Percentiles rank a stretch among this genome's conserved stretches.
Evolutionary conservation across 2,797 vertebrate genomes (phyloP).

Genomic region (Malurus splendens): DNA sequence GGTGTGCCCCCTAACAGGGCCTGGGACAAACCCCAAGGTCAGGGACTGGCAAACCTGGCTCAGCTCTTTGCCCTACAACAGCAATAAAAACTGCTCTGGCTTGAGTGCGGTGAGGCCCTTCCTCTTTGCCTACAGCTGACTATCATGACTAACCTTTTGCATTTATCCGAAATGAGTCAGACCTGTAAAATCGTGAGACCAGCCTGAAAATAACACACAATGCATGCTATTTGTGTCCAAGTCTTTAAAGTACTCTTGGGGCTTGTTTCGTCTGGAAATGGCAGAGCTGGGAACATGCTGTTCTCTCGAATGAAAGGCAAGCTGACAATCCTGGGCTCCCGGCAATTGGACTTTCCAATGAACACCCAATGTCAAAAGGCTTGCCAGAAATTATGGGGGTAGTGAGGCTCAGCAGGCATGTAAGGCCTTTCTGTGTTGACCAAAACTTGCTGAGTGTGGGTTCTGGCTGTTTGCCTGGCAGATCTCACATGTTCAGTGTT

Average conservation of each 20-base stretch:
- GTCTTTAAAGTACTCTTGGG: constrained; percentile 30
- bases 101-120: neutral
- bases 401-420: neutral
- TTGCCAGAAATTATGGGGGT: neutral
- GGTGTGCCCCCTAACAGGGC: neutral
- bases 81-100: neutral
- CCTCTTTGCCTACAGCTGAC: neutral
- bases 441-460: neutral
- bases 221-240: neutral
- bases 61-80: neutral
- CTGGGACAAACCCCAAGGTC: neutral
- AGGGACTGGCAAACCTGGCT: neutral
- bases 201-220: constrained; percentile 39
- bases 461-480: neutral
- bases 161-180: constrained; percentile 17
- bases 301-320: neutral
- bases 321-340: neutral
- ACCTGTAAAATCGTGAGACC: constrained; percentile 12
- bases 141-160: neutral
- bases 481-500: neutral
- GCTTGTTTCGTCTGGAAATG: constrained; percentile 21
- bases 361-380: neutral
- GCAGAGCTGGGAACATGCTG: neutral
- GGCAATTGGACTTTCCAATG: neutral
- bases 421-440: neutral